Conservation (phyloP, 2,113 vertebrate genomes). For the Pogona vitticeps region DNA sequence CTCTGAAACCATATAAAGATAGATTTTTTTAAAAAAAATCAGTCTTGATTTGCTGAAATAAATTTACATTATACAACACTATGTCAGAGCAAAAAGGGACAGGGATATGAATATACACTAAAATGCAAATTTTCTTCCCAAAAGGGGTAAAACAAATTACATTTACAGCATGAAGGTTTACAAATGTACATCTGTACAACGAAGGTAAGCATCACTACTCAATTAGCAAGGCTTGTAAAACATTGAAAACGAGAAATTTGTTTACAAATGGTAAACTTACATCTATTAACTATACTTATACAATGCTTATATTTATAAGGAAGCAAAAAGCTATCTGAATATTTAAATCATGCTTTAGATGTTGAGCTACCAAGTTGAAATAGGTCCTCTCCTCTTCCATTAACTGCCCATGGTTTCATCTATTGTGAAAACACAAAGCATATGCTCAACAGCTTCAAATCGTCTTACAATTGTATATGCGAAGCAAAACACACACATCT, state of each 20-base stretch:
- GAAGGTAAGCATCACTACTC: constrained; percentile 93
- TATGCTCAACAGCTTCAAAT: constrained; percentile 77
- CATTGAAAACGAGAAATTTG: constrained; percentile 83
- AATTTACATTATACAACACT: constrained; percentile 99
- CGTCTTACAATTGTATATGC: constrained; percentile 76
- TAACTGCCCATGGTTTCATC: constrained; percentile 69
- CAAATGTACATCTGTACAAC: constrained; percentile 99
- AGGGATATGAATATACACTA: constrained; percentile 97
- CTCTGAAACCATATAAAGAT: constrained; percentile 92
- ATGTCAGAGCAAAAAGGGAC: constrained; percentile 87
- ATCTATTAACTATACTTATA: constrained; percentile 95
- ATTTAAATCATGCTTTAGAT: constrained; percentile 89
- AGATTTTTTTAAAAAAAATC: constrained; percentile 87
- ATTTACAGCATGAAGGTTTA: constrained; percentile 99
- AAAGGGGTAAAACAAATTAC: constrained; percentile 95
- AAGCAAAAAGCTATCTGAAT: constrained; percentile 86
- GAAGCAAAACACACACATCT: constrained; percentile 79
- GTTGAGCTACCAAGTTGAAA: constrained; percentile 82
- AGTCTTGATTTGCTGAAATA: constrained; percentile 91
- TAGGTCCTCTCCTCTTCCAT: constrained; percentile 79
- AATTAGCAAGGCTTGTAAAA: constrained; percentile 95
- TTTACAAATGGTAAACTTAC: constrained; percentile 94
- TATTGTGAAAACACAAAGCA: constrained; percentile 79
- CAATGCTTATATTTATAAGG: constrained; percentile 96
- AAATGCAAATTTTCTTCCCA: constrained; percentile 90